These are phyloP conservation scores for Orthosia cruda DNA, from an alignment of 2,888 invertebrate species.

Conservation along the genomic window DNA sequence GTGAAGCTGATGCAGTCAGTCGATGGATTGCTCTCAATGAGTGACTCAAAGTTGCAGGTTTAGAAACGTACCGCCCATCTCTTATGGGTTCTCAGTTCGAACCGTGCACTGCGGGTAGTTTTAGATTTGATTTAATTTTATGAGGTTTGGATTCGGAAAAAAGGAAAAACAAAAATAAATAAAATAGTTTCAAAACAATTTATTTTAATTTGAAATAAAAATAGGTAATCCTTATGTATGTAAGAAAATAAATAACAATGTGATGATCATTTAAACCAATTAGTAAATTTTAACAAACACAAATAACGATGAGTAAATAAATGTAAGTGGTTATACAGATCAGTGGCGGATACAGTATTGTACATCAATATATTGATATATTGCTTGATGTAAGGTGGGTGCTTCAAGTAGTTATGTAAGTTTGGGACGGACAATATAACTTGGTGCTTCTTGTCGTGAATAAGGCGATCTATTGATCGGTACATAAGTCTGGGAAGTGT, in stretches of 20 bases:
- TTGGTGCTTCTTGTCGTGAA: slow-evolving; percentile 88
- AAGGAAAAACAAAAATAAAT: slow-evolving; percentile 71
- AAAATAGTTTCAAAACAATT: slow-evolving; percentile 70
- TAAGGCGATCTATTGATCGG: slow-evolving; percentile 83
- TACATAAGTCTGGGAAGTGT: slow-evolving; percentile 90
- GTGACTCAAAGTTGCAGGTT: slow-evolving; percentile 54
- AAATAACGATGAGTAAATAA: slow-evolving; percentile 69
- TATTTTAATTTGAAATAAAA: slow-evolving; percentile 73
- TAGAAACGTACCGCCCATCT: slow-evolving; percentile 56
- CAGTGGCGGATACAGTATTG: slow-evolving; percentile 65
- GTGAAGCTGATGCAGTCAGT: slow-evolving; percentile 64
- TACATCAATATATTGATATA: slow-evolving; percentile 68
- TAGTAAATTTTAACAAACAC: slow-evolving; percentile 63
- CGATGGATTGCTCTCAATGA: slow-evolving; percentile 61
- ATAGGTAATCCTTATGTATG: slow-evolving; percentile 64
- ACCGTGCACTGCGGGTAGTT: slow-evolving; percentile 55
- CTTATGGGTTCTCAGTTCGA: slow-evolving; percentile 42
- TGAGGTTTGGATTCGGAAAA: slow-evolving; percentile 65
- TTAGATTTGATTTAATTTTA: slow-evolving; percentile 57
- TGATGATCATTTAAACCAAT: slow-evolving; percentile 66
- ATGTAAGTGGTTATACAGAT: slow-evolving; percentile 66
- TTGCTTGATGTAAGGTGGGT: slow-evolving; percentile 88
- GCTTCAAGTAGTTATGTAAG: slow-evolving; percentile 83
- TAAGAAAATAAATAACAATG: slow-evolving; percentile 68
- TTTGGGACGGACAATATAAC: slow-evolving; percentile 78